phyloP scores from a whole-genome alignment of 2,888 invertebrate species.

The Operophtera brumata region DNA sequence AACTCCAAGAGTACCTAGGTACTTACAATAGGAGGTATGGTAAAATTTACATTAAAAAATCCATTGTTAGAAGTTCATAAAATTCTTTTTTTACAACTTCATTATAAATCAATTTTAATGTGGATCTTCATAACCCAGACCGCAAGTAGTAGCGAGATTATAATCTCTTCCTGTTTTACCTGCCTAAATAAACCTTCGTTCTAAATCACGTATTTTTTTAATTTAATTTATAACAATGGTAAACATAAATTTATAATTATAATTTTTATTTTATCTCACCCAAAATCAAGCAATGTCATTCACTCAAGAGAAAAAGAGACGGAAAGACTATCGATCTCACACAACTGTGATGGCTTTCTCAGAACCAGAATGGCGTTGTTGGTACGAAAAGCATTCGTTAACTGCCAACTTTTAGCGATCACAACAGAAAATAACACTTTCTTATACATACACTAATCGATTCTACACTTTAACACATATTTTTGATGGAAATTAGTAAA shows the following conservation, averaged over 20 bases:
- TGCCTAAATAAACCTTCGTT: too few species aligned
- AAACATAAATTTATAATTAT: slow-evolving; percentile 15
- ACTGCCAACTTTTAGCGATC: slow-evolving; percentile 43
- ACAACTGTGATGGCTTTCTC: slow-evolving; percentile 45
- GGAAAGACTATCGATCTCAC: slow-evolving; percentile 50
- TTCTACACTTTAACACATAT: slow-evolving; percentile 23
- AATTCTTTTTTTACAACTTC: too few species aligned
- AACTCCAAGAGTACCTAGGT: too few species aligned
- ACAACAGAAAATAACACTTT: slow-evolving; percentile 38
- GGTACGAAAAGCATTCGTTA: slow-evolving; percentile 51
- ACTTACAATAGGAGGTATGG: too few species aligned
- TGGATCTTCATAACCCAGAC: too few species aligned
- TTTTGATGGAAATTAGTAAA: slow-evolving; percentile 21
- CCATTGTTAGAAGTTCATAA: too few species aligned
- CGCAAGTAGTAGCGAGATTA: too few species aligned
- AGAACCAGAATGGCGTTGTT: slow-evolving; percentile 61
- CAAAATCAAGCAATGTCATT: slow-evolving; percentile 44
- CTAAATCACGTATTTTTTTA: too few species aligned
- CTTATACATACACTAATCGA: slow-evolving; percentile 18
- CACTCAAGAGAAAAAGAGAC: slow-evolving; percentile 61
- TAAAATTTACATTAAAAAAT: too few species aligned
- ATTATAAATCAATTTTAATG: too few species aligned
- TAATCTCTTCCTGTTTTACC: too few species aligned
- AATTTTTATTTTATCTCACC: slow-evolving; percentile 33
- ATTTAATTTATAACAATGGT: neutral